Percentiles rank a stretch among this genome's conserved stretches.
phyloP scores from a whole-genome alignment of 1,140 invertebrate genomes.

The Choristoneura fumiferana region DNA sequence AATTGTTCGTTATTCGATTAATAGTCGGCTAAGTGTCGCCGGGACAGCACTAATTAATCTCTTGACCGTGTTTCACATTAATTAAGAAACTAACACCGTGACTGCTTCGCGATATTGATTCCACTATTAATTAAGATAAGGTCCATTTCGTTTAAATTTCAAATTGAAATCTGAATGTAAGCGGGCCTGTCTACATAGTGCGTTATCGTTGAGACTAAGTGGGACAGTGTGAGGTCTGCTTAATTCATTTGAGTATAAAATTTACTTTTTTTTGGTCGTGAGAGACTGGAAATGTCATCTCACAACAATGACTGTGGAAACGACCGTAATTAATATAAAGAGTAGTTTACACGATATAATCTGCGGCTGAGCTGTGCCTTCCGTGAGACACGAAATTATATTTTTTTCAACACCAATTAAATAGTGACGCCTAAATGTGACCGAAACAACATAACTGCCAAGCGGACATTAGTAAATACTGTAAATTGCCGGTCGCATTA shows the following conservation, averaged over 20 bases:
- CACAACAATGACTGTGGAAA: slow-evolving; percentile 47
- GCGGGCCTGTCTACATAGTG: slow-evolving; percentile 14
- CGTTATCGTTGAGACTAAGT: slow-evolving; percentile 32
- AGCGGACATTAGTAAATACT: slow-evolving; percentile 40
- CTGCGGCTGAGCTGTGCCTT: slow-evolving; percentile 43
- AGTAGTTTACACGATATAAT: slow-evolving; percentile 65
- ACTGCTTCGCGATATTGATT: slow-evolving; percentile 15
- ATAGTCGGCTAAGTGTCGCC: slow-evolving; percentile 58
- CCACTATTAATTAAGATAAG: not conserved
- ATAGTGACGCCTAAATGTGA: slow-evolving; percentile 57
- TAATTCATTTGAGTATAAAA: slow-evolving; percentile 33
- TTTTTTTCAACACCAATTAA: slow-evolving; percentile 74
- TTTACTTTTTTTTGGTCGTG: slow-evolving; percentile 34
- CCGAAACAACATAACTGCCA: slow-evolving; percentile 55
- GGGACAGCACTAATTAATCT: slow-evolving; percentile 67
- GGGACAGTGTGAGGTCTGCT: slow-evolving; percentile 50
- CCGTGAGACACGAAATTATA: slow-evolving; percentile 62
- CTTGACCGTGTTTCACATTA: slow-evolving; percentile 51
- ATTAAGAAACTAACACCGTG: slow-evolving; percentile 32
- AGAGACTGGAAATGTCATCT: slow-evolving; percentile 54
- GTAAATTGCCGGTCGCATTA: slow-evolving; percentile 30
- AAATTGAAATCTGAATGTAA: slow-evolving; percentile 18
- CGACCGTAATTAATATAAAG: slow-evolving; percentile 56
- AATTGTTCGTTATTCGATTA: slow-evolving; percentile 59
- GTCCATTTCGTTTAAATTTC: slow-evolving; percentile 6